Percentiles rank a stretch among this genome's conserved stretches.
phyloP scores from a whole-genome alignment of 2,113 vertebrate species.

The Herpailurus yagouaroundi region DNA sequence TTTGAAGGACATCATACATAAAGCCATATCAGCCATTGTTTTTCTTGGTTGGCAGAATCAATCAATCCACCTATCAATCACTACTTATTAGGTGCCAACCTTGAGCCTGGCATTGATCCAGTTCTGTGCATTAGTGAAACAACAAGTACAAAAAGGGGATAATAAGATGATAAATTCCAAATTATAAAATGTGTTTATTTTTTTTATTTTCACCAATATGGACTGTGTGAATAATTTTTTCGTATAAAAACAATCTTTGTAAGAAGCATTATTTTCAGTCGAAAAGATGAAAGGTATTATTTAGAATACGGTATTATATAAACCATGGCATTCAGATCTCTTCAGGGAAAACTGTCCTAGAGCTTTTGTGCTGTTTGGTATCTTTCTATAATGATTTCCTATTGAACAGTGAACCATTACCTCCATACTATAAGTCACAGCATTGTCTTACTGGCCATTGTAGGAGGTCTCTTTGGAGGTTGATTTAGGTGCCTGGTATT shows the following conservation, averaged over 20 bases:
- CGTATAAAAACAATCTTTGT: not conserved
- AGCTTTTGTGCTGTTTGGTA: constrained; percentile 10
- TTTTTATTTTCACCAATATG: constrained; percentile 15
- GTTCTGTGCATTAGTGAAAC: not conserved
- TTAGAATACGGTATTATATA: not conserved
- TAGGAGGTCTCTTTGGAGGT: not conserved
- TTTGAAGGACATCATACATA: constrained; percentile 46
- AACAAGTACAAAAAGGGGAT: not conserved
- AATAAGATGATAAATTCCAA: constrained; percentile 18
- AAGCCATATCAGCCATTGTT: constrained; percentile 46
- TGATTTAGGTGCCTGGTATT: not conserved
- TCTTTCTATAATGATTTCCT: constrained; percentile 20
- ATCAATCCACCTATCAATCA: constrained; percentile 62
- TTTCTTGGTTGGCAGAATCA: constrained; percentile 49
- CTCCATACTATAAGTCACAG: not conserved
- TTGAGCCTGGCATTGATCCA: constrained; percentile 50
- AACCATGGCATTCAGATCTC: not conserved
- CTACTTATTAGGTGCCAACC: constrained; percentile 52
- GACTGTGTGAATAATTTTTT: not conserved
- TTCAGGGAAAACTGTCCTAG: not conserved
- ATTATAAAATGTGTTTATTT: not conserved
- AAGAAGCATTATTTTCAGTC: not conserved
- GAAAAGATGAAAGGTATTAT: not conserved
- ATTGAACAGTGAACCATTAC: not conserved
- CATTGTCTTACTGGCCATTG: not conserved